Evolutionary conservation across 2,888 invertebrate genomes (phyloP).

Genomic region (Cerceris ruficornis): DNA sequence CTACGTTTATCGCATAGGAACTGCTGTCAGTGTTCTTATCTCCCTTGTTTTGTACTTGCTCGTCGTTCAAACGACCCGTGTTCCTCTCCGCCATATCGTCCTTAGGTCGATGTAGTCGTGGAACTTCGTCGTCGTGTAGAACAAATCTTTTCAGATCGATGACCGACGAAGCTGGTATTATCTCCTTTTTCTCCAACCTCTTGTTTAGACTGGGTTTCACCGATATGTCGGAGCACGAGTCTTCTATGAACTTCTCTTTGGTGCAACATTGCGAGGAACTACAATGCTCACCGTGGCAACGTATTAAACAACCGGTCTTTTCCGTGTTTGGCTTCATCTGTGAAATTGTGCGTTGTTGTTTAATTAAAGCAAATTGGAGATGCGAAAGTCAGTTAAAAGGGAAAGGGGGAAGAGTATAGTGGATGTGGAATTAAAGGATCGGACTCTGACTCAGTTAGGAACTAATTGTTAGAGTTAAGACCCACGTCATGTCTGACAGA

Average conservation of each 20-base stretch:
- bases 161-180: conserved; percentile 53
- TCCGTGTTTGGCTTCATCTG: conserved; percentile 70
- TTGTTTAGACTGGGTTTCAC: conserved; percentile 50
- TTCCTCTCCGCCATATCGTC: conserved; percentile 3
- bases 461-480: too few relatives aligned
- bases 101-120: not conserved
- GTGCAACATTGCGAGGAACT: conserved; percentile 76
- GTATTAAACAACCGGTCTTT: conserved; percentile 75
- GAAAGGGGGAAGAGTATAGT: too few relatives aligned
- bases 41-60: conserved; percentile 17
- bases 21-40: conserved; percentile 30
- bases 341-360: conserved; percentile 11
- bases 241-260: conserved; percentile 63
- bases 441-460: too few relatives aligned
- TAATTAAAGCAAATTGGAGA: not conserved
- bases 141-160: conserved; percentile 64
- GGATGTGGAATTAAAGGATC: too few relatives aligned
- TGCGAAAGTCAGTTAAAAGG: too few relatives aligned
- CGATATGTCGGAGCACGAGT: conserved; percentile 17
- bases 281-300: conserved; percentile 75
- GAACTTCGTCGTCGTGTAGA: conserved; percentile 45
- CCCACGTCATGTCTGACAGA: too few relatives aligned
- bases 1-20: conserved; percentile 50
- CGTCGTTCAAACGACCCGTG: conserved; percentile 12
- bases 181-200: conserved; percentile 68